Percentiles rank a stretch among this genome's conserved stretches.
Conservation (phyloP, 2,888 invertebrate species). For the Polymixis lichenea region DNA sequence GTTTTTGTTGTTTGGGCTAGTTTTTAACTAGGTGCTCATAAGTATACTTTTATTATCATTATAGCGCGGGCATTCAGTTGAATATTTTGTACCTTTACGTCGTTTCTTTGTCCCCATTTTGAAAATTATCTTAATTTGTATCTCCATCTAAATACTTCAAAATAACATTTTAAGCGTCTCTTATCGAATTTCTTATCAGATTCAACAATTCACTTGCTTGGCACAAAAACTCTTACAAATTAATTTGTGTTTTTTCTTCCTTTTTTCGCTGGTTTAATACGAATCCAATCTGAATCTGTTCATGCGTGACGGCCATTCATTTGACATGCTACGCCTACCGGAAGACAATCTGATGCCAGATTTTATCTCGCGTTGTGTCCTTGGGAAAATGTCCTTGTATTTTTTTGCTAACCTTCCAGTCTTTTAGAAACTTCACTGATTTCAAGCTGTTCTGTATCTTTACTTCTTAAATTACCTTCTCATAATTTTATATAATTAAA, state of each 20-base stretch:
- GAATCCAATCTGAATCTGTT: conserved; percentile 57
- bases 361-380: conserved; percentile 47
- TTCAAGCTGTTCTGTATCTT: neutral
- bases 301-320: conserved; percentile 63
- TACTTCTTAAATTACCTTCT: neutral
- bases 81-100: neutral
- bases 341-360: conserved; percentile 52
- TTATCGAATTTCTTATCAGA: conserved; percentile 45
- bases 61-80: neutral
- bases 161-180: conserved; percentile 6
- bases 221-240: conserved; percentile 48
- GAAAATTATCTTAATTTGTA: neutral
- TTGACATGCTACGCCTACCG: conserved; percentile 63
- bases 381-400: conserved; percentile 37
- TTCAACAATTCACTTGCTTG: conserved; percentile 31
- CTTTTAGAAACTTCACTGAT: neutral
- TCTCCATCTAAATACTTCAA: neutral
- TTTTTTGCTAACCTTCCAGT: neutral
- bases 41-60: neutral
- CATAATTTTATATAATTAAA: too few relatives aligned
- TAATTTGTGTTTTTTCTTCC: conserved; percentile 42
- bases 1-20: neutral
- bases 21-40: neutral
- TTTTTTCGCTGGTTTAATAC: conserved; percentile 45
- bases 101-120: neutral